phyloP scores from a whole-genome alignment of 2,888 invertebrate species.

The Caenorhabditis uteleia region DNA sequence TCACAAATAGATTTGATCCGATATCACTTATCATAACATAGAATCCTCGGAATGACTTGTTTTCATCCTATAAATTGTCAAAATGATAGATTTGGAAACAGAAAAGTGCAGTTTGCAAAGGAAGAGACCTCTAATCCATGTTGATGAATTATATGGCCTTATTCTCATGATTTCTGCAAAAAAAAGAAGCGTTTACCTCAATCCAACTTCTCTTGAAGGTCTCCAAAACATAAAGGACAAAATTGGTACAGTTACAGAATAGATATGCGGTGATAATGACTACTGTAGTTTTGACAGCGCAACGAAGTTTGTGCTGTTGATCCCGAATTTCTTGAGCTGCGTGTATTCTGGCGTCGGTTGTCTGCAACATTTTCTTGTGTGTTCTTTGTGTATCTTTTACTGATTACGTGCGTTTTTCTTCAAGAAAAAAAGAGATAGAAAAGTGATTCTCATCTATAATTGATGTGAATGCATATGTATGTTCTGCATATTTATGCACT shows the following conservation, averaged over 20 bases:
- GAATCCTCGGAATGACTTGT: constrained; percentile 38
- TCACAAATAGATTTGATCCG: constrained; percentile 51
- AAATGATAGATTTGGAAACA: too few relatives aligned
- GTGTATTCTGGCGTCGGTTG: constrained; percentile 19
- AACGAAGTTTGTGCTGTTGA: constrained; percentile 42
- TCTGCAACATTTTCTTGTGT: too few relatives aligned
- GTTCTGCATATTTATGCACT: too few relatives aligned
- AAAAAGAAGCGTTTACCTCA: constrained; percentile 17
- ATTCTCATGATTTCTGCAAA: neutral
- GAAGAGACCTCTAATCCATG: too few relatives aligned
- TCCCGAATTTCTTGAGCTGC: constrained; percentile 44
- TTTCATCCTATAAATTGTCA: constrained; percentile 30
- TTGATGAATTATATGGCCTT: constrained; percentile 8
- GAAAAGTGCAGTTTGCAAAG: too few relatives aligned
- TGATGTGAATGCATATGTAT: too few relatives aligned
- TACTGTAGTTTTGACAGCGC: constrained; percentile 53
- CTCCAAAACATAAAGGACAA: constrained; percentile 50
- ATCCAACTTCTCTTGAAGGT: constrained; percentile 36
- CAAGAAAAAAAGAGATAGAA: too few relatives aligned
- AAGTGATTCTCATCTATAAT: too few relatives aligned
- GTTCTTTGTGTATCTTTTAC: too few relatives aligned
- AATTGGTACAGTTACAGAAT: constrained; percentile 54
- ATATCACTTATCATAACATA: constrained; percentile 52
- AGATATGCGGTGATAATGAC: constrained; percentile 57
- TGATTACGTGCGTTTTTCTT: too few relatives aligned